Base-by-base conservation (phyloP, 2,113 vertebrate species). In the Nycticorax nycticorax region DNA sequence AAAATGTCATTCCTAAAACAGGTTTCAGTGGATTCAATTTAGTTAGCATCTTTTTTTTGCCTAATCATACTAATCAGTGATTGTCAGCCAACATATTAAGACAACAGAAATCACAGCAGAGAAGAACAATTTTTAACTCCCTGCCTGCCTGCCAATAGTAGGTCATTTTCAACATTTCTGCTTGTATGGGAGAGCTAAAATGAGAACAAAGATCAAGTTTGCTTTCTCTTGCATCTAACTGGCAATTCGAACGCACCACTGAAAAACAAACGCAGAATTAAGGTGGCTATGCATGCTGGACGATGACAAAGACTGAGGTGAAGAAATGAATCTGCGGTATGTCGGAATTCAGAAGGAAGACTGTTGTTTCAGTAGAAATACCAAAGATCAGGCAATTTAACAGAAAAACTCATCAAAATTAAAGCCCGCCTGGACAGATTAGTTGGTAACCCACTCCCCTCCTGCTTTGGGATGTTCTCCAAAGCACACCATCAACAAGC, bases 61-160 rank as follows among this genome's bases (percentile, higher is more conserved):
- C 97, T 97, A 96, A 97, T 97, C 47, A 85, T 92, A 88, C 21
- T 94, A 95, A 96, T 96, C 78, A 83, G 77, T 98, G 98, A 98
- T 98, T 98, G 98, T 98, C 98, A 97, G 95, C 96, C 95, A 97
- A 98, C 97, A 92, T 92, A 96, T 98, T 97, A 98, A 98, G 96
- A 98, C 96, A 93, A 94, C 82, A 96, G 89, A 97, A 96, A 96
- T 85, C 78, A 87, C 14, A 96, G 88, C 96, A 97, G 93, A 89
- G 73, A 97, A 96, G 97, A 93, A 84, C 86, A 75, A 82, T 53
- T 96, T 73, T 96, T 84, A 88, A 76, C 94, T 95, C 96, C 94
- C 92, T 93, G 89, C 76, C 89, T 94, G 73, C 78, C 73, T 93
- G 83, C 96, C 80, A 95, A 77, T 96, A 76, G 33, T 24, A 87